A percentile compares a stretch with the other conserved stretches of the same genome.
phyloP scores from a whole-genome alignment of 2,113 vertebrate genomes.

The Anolis carolinensis region DNA sequence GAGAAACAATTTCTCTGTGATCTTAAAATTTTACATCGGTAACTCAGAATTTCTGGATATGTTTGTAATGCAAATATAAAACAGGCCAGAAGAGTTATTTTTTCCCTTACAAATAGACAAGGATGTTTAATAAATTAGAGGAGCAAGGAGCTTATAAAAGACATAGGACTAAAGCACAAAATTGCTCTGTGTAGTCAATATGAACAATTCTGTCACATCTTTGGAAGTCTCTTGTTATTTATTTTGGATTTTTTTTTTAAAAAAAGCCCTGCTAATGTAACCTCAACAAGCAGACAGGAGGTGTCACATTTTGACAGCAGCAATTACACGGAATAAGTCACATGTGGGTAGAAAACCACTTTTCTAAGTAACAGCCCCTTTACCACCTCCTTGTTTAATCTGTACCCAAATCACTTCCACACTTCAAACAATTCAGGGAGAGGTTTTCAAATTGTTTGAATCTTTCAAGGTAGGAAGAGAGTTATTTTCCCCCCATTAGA shows the following conservation, averaged over 20 bases:
- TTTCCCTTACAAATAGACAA: not conserved
- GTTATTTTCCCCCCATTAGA: slow-evolving; percentile 27
- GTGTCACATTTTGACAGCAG: slow-evolving; percentile 54
- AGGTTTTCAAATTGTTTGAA: slow-evolving; percentile 63
- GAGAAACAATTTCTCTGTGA: too few relatives aligned
- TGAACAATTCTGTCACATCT: not conserved
- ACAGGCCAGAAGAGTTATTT: not conserved
- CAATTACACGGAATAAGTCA: slow-evolving; percentile 56
- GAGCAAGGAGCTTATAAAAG: not conserved
- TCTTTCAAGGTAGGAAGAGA: slow-evolving; percentile 39
- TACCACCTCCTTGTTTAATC: slow-evolving; percentile 55
- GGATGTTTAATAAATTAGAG: not conserved
- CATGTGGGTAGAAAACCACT: slow-evolving; percentile 65
- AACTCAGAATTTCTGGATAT: too few relatives aligned
- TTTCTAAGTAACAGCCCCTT: slow-evolving; percentile 59
- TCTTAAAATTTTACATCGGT: too few relatives aligned
- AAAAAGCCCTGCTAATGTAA: slow-evolving; percentile 52
- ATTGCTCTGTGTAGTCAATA: not conserved
- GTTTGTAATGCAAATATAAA: not conserved
- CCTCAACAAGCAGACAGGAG: slow-evolving; percentile 59
- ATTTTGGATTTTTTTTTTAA: not conserved
- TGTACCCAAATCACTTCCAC: slow-evolving; percentile 61
- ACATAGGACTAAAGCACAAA: not conserved
- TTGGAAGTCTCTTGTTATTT: not conserved
- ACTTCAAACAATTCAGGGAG: slow-evolving; percentile 62